Conservation (phyloP, 2,797 vertebrate genomes). For the Pangasius mekongensis region DNA sequence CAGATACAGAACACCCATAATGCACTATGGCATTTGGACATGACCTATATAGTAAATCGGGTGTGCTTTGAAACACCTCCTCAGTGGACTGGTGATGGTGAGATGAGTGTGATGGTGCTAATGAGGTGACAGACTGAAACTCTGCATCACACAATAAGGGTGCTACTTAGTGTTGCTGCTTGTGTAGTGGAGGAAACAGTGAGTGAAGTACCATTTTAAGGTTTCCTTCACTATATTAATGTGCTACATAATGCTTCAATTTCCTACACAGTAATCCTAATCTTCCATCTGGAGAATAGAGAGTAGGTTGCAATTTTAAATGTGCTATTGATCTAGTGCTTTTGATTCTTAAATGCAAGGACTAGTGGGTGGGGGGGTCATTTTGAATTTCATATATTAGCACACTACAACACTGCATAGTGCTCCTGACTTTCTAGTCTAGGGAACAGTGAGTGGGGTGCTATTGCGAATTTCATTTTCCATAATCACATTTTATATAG, state of each 20-base stretch:
- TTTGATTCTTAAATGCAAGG: background rate
- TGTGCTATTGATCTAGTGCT: background rate
- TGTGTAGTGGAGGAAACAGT: conserved; percentile 5
- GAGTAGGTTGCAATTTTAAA: background rate
- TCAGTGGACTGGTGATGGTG: conserved; percentile 8
- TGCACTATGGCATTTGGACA: background rate
- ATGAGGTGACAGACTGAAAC: conserved; percentile 28
- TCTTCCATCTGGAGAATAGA: background rate
- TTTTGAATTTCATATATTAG: background rate
- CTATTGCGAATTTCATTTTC: too few species aligned
- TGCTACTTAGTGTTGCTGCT: conserved; percentile 6
- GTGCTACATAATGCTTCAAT: background rate
- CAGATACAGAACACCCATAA: background rate
- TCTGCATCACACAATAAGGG: conserved; percentile 24
- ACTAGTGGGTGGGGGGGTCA: background rate
- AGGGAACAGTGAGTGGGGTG: background rate
- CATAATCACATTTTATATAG: too few species aligned
- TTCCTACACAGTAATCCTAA: background rate
- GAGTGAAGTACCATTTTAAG: background rate
- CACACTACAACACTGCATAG: background rate
- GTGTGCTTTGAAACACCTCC: conserved; percentile 5
- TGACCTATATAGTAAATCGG: conserved; percentile 11
- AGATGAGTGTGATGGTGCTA: conserved; percentile 12
- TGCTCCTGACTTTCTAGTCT: background rate
- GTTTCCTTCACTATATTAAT: background rate